Base-by-base conservation (phyloP, 53 echinoderm and acorn worm genomes). In the Temnopleurus reevesii region DNA sequence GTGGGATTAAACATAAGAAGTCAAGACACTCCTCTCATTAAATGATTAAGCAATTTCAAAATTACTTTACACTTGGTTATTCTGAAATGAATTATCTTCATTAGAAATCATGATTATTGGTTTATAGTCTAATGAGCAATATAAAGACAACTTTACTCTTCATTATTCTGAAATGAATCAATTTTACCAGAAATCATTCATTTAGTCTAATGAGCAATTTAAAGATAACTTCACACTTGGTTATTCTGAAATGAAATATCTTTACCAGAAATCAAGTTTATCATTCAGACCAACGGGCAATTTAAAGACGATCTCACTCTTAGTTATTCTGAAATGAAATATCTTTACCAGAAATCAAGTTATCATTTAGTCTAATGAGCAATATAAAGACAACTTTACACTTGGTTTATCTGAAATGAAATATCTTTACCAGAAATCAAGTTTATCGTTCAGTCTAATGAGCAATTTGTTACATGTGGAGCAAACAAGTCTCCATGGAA, bases 381-480 rank as follows among this genome's bases (percentile, higher is more conserved):
- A 58, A 4, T 0, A 23, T 27, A 26, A 24, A 26, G 8, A 26
- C 7, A 10, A 8, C 24, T 26, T 58, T 2, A 58, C 23, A 26
- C 8, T 26, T 9, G 12, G 24, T 9, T 58, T 21, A 26, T 58
- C 27, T 4, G 24, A 56, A 19, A 63, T 5, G 13, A 34, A 29
- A 36, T 71, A 7, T 41, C 71, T 71, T 19, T 71, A 71, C n/a
- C n/a, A n/a, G n/a, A n/a, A n/a, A n/a, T n/a, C n/a, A n/a, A n/a
- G n/a, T n/a, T n/a, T n/a, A n/a, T n/a, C n/a, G n/a, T n/a, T n/a
- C n/a, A 41, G 71, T 38, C 41, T 71, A 41, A 71, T 71, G 71
- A 71, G 71, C 71, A 71, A 41, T 71, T 71, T 45, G 85, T 85
- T 85, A 60, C 85, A 85, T 85, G 59, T 85, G 85, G 85, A 59